Evolutionary conservation across 2,888 invertebrate genomes (phyloP).

Genomic region (Drosophila kuntzei): DNA sequence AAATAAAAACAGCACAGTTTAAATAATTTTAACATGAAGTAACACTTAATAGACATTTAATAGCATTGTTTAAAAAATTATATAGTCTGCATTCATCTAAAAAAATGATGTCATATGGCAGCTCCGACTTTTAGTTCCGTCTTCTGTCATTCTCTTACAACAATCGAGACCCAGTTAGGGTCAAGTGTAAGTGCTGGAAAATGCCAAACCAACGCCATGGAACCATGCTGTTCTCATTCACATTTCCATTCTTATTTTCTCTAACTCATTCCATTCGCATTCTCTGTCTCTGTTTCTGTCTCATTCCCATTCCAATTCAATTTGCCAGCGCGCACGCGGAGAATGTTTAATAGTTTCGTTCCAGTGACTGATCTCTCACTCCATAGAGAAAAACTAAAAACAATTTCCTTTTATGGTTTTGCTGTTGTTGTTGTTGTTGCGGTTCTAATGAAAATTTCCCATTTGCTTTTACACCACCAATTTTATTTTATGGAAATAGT

Average conservation of each 20-base stretch:
- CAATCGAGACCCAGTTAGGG: conserved; percentile 52
- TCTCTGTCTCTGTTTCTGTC: conserved; percentile 18
- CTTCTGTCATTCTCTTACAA: not conserved
- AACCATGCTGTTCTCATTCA: conserved; percentile 39
- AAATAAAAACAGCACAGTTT: not conserved
- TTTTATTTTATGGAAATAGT: not conserved
- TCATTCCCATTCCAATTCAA: conserved; percentile 42
- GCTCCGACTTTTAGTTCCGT: conserved; percentile 21
- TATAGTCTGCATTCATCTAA: not conserved
- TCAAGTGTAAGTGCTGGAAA: conserved; percentile 47
- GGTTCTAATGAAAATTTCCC: conserved; percentile 44
- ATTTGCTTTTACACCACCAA: conserved; percentile 28
- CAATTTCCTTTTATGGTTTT: conserved; percentile 70
- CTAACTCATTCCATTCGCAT: conserved; percentile 29
- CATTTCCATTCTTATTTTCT: conserved; percentile 32
- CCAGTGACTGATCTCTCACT: conserved; percentile 66
- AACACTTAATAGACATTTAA: not conserved
- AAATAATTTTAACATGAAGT: not conserved
- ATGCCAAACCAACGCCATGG: conserved; percentile 5
- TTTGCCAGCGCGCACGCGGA: conserved; percentile 34
- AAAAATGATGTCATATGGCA: conserved; percentile 13
- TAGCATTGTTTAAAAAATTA: not conserved
- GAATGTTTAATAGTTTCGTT: conserved; percentile 63
- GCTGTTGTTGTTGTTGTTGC: conserved; percentile 26
- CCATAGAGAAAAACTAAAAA: conserved; percentile 48